Conservation (phyloP, 2,797 vertebrate genomes). For the Pygocentrus nattereri region DNA sequence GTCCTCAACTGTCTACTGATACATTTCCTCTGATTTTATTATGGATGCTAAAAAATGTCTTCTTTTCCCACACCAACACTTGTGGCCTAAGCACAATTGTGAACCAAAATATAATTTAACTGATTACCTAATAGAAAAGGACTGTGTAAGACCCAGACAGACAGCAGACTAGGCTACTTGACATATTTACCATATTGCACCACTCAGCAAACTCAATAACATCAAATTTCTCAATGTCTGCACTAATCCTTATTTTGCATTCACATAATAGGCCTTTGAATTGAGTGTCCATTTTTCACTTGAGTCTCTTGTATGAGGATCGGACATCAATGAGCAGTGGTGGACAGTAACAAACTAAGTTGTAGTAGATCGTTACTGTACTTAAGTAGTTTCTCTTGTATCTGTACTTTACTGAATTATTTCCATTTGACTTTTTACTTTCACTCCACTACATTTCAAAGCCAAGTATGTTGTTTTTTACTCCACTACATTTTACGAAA, state of each 20-base stretch:
- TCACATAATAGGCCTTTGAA: neutral
- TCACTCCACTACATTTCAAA: too few species aligned
- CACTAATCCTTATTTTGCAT: neutral
- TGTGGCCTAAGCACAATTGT: neutral
- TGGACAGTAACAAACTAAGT: too few species aligned
- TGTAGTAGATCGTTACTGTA: too few species aligned
- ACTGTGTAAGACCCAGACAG: neutral
- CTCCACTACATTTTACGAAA: too few species aligned
- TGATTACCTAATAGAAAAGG: neutral
- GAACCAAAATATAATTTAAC: neutral
- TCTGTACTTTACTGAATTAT: too few species aligned
- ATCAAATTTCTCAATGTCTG: neutral
- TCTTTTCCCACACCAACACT: neutral
- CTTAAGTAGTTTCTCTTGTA: too few species aligned
- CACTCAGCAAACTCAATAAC: neutral
- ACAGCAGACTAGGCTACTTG: too few species aligned
- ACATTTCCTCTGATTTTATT: conserved; percentile 27
- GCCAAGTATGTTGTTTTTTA: too few species aligned
- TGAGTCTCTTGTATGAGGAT: too few species aligned
- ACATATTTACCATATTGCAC: neutral
- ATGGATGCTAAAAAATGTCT: neutral
- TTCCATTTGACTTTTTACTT: too few species aligned
- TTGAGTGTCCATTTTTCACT: too few species aligned
- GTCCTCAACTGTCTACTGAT: conserved; percentile 6
- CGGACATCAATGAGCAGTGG: too few species aligned